Percentiles rank a stretch among this genome's conserved stretches.
Evolutionary conservation across 2,113 vertebrate genomes (phyloP).

Genomic region (Mustelus asterias): DNA sequence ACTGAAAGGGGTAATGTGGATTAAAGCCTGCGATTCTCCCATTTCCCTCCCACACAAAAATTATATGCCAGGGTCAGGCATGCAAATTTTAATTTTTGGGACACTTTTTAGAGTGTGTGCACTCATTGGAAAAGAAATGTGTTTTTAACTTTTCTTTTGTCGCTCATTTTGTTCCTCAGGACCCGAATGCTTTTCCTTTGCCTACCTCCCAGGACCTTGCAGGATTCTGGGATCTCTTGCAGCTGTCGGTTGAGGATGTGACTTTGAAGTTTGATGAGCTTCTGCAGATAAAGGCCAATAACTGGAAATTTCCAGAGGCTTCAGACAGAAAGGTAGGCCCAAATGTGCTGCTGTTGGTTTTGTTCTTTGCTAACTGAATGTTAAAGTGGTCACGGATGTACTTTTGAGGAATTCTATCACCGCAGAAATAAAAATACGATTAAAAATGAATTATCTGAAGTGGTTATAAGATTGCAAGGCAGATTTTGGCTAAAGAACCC

Average conservation of each 20-base stretch:
- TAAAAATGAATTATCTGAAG: not conserved
- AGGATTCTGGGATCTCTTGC: slow-evolving; percentile 94
- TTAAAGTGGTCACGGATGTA: not conserved
- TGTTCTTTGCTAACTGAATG: not conserved
- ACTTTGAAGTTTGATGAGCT: slow-evolving; percentile 92
- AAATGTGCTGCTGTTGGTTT: slow-evolving; percentile 39
- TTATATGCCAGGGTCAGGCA: not conserved
- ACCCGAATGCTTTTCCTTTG: slow-evolving; percentile 85
- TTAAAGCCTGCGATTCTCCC: not conserved
- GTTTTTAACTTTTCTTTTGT: not conserved
- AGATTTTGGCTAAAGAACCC: not conserved
- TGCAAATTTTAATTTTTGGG: not conserved
- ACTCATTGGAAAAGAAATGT: too few relatives aligned
- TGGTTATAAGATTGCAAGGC: not conserved
- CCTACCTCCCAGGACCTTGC: slow-evolving; percentile 95
- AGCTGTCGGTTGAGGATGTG: slow-evolving; percentile 93
- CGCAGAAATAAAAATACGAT: not conserved
- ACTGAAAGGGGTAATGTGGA: not conserved
- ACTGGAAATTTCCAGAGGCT: slow-evolving; percentile 82
- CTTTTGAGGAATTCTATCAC: not conserved
- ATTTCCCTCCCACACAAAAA: not conserved
- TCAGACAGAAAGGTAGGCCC: slow-evolving; percentile 70
- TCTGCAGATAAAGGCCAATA: slow-evolving; percentile 87
- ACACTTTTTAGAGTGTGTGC: not conserved
- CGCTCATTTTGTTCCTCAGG: slow-evolving; percentile 53